Conservation (phyloP, 1,140 invertebrate species). For the Drepana arcuata region DNA sequence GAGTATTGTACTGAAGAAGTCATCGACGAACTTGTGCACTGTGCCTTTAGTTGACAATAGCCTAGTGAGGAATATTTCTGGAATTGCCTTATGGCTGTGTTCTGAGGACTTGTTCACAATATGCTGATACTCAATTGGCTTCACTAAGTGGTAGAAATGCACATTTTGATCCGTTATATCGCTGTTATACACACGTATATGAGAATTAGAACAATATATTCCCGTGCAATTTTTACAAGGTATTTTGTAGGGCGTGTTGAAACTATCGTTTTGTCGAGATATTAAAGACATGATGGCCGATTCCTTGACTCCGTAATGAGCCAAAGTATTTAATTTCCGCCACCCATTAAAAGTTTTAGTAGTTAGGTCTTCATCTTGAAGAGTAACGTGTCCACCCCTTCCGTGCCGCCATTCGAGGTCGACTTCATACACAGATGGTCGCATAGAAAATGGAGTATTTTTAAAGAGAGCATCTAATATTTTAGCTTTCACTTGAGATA, state of each 20-base stretch:
- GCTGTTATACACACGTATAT: conserved; percentile 85
- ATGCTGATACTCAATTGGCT: conserved; percentile 84
- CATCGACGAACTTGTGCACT: conserved; percentile 96
- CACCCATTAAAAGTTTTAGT: conserved; percentile 91
- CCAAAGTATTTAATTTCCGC: conserved; percentile 92
- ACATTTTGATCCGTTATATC: conserved; percentile 81
- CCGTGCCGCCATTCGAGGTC: conserved; percentile 96
- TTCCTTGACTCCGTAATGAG: conserved; percentile 94
- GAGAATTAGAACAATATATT: conserved; percentile 83
- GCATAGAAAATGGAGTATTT: conserved; percentile 93
- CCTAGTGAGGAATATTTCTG: conserved; percentile 95
- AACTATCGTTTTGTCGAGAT: conserved; percentile 88
- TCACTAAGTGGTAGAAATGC: conserved; percentile 87
- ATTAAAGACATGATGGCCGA: conserved; percentile 95
- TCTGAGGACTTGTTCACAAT: conserved; percentile 77
- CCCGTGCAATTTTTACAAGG: conserved; percentile 85
- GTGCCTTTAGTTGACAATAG: conserved; percentile 95
- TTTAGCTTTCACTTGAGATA: conserved; percentile 98
- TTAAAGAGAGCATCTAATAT: conserved; percentile 98
- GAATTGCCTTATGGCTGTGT: conserved; percentile 91
- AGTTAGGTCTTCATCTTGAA: conserved; percentile 94
- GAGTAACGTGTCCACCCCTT: conserved; percentile 89
- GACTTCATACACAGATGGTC: conserved; percentile 93
- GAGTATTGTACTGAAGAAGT: conserved; percentile 92
- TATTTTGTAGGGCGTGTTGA: conserved; percentile 84